Conservation (phyloP, 2,113 vertebrate genomes). For the Phylloscopus trochilus region DNA sequence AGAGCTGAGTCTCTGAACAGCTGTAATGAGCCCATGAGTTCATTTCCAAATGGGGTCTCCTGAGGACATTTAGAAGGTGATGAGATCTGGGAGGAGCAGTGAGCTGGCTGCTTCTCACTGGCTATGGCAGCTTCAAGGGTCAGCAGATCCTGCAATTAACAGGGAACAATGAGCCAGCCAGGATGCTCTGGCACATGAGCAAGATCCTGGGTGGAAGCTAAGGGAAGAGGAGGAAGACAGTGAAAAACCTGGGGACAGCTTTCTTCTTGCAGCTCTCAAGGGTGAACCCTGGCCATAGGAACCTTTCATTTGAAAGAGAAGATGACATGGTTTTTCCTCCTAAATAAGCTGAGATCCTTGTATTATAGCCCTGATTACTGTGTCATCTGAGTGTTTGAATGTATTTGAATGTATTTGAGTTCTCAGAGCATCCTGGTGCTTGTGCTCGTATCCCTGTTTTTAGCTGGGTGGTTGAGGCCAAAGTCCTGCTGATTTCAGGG, state of each 20-base stretch:
- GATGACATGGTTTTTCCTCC: neutral
- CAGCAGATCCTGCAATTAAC: neutral
- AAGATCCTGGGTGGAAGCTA: neutral
- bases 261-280: neutral
- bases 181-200: neutral
- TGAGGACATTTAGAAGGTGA: neutral
- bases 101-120: neutral
- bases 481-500: neutral
- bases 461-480: neutral
- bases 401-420: neutral
- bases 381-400: rapidly evolving
- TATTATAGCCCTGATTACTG: neutral
- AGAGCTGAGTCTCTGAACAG: neutral
- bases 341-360: neutral
- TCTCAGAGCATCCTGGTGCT: neutral
- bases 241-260: neutral
- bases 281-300: neutral
- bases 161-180: neutral
- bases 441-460: neutral
- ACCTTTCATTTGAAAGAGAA: neutral
- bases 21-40: neutral
- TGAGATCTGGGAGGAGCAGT: neutral
- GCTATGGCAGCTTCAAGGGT: neutral
- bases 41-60: neutral
- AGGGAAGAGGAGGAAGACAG: neutral